Evolutionary conservation across 2,797 vertebrate species (phyloP), one percentile per base, ranked within the genome.

Genomic region (Chiloscyllium punctatum): DNA sequence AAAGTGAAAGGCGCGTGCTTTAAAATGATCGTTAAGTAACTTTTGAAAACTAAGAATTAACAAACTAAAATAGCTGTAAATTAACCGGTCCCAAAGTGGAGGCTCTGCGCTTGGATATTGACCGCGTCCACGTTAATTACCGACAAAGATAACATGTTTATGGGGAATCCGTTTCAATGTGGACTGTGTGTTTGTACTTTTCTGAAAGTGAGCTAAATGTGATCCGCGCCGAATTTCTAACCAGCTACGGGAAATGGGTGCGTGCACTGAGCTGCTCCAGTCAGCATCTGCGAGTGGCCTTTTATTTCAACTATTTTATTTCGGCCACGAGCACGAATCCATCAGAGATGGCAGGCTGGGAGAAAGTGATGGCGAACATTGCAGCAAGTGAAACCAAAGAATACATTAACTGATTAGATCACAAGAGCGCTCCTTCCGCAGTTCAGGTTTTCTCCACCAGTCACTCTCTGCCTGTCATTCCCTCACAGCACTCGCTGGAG

Each of bases 281-380:
- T 18, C 33, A 68, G 90, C 62, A 68, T 92, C 90, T 92, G 90
- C 15, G 18, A 62, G 27, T 62, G 33, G 23, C 66, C 9, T 23
- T 66, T 69, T 66, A 25, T 25, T 30, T 62, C 62, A 62, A 62
- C 57, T 11, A 4, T 21, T 37, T 18, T 21, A 91, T 66, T 37
- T 68, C 90, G 53, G 88, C 88, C 66, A 37, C 90, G 69, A 69
- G 62, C 90, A 92, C 92, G 92, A 92, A 92, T 92, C 90, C 97
- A 97, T 98, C 97, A 98, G 96, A 91, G 53, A 48, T 97, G 97
- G 97, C 97, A 97, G 97, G 96, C 96, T 88, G 95, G 96, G 96
- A 96, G 95, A 96, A 97, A 95, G 95, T 6, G 96, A 77, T 37
- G 84, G 94, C 95, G 53, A 88, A 1, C 96, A 96, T 96, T 96